Percentiles rank a stretch among this genome's conserved stretches.
phyloP scores from a whole-genome alignment of 2,113 vertebrate species.

The Sorex fumeus region DNA sequence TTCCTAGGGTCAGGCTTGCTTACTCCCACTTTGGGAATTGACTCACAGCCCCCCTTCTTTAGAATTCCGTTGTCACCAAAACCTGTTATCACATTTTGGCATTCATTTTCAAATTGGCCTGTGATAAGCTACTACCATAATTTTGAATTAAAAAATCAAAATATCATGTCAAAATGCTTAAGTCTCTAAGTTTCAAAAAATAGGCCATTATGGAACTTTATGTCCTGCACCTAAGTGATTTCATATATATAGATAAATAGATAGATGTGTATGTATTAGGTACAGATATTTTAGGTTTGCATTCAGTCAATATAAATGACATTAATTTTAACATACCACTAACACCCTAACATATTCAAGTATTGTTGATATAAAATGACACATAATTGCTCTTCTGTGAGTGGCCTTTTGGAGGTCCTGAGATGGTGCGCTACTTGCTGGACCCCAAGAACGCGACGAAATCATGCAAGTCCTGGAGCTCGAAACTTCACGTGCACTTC shows the following conservation, averaged over 20 bases:
- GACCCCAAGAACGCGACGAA: no score
- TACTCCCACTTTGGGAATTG: background rate
- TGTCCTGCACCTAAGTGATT: background rate
- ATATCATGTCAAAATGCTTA: constrained; percentile 30
- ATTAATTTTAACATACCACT: background rate
- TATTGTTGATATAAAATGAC: no score
- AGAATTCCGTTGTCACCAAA: background rate
- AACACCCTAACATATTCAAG: no score
- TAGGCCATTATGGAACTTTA: background rate
- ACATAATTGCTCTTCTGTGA: no score
- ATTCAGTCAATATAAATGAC: constrained; percentile 11
- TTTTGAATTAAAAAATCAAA: constrained; percentile 32
- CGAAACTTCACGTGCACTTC: no score
- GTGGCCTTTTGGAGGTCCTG: no score
- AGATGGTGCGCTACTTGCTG: no score
- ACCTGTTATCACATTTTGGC: background rate
- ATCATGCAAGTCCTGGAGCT: no score
- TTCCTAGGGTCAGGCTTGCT: background rate
- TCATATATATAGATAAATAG: constrained; percentile 25
- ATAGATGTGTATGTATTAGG: no score
- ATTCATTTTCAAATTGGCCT: background rate
- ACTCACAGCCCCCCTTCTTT: background rate
- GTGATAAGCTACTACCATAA: background rate
- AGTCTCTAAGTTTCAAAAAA: background rate
- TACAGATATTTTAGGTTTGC: no score